Percentiles rank a stretch among this genome's conserved stretches.
Conservation (phyloP, 2,888 invertebrate species). For the Pachycephus smyrnensis region DNA sequence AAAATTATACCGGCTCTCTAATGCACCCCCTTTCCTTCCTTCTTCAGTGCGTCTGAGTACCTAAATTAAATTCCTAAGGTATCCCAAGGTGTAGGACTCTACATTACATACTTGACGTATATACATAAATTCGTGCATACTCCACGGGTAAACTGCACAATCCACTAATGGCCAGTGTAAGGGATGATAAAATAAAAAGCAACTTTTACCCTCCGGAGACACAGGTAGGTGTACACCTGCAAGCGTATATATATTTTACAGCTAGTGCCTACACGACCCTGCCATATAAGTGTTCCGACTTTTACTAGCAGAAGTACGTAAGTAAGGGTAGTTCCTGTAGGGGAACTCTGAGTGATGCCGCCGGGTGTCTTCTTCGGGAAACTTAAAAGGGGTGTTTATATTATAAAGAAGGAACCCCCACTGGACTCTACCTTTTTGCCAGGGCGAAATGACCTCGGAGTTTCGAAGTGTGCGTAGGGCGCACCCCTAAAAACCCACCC, state of each 20-base stretch:
- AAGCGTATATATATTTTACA: neutral
- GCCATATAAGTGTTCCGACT: neutral
- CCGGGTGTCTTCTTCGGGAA: neutral
- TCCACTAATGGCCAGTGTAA: neutral
- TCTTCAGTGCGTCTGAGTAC: neutral
- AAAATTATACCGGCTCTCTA: neutral
- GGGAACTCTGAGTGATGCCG: neutral
- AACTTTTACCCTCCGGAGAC: neutral
- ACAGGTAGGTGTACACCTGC: too few species aligned
- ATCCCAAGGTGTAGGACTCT: neutral
- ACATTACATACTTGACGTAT: neutral
- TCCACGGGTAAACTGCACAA: neutral
- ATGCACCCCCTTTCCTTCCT: neutral
- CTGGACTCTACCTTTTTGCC: neutral
- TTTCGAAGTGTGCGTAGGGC: neutral
- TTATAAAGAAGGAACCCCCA: neutral
- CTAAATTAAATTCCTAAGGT: neutral
- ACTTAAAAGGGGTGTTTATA: neutral
- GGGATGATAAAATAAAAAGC: neutral
- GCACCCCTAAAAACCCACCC: neutral
- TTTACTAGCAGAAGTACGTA: neutral
- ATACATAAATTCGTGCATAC: neutral
- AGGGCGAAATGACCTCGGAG: neutral
- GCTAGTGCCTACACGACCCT: neutral
- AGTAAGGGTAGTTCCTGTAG: neutral